Conservation (phyloP, 1,140 invertebrate species). For the Temnothorax longispinosus region DNA sequence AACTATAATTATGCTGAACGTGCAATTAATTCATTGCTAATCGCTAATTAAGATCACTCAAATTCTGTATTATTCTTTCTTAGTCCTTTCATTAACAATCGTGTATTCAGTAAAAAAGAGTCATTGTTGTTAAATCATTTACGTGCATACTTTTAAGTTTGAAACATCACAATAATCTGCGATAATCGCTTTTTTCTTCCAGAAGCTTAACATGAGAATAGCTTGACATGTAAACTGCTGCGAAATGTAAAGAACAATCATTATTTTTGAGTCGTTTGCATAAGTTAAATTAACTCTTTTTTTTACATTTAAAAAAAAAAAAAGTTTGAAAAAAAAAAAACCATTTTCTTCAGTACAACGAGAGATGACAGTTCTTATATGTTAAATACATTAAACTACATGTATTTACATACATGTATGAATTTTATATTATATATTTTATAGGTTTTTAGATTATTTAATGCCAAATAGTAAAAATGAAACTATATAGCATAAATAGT, state of each 20-base stretch:
- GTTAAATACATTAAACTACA: too few species aligned
- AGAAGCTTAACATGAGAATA: slow-evolving; percentile 23
- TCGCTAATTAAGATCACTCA: background rate
- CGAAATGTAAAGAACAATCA: background rate
- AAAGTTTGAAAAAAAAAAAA: background rate
- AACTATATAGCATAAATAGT: background rate
- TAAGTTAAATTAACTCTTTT: slow-evolving; percentile 55
- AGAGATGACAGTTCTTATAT: background rate
- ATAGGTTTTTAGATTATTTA: background rate
- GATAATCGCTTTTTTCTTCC: background rate
- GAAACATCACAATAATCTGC: slow-evolving; percentile 1
- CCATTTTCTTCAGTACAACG: background rate
- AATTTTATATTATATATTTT: background rate
- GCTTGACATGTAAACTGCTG: background rate
- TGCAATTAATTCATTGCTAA: background rate
- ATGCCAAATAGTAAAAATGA: background rate
- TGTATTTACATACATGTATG: too few species aligned
- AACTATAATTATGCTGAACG: background rate
- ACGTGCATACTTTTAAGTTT: background rate
- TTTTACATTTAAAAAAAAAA: background rate
- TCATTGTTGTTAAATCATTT: background rate
- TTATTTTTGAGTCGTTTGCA: background rate
- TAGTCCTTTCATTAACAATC: background rate
- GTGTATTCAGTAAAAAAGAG: background rate
- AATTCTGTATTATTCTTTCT: background rate